A percentile compares a stretch with the other conserved stretches of the same genome.
phyloP scores from a whole-genome alignment of 1,140 invertebrate genomes.

The Drosophila gunungcola region DNA sequence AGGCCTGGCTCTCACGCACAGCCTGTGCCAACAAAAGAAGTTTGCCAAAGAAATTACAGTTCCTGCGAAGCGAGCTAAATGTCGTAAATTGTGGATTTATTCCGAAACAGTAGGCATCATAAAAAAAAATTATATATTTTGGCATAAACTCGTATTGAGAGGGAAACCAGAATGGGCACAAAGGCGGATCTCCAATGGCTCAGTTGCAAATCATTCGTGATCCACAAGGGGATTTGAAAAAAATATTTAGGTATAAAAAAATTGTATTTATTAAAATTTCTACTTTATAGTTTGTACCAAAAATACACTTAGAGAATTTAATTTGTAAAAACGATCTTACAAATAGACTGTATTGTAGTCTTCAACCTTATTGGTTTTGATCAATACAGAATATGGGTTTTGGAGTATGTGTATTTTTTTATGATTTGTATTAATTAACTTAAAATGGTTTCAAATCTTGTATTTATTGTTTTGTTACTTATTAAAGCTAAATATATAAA shows the following conservation, averaged over 20 bases:
- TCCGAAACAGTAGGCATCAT: slow-evolving; percentile 19
- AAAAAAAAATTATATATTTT: background rate
- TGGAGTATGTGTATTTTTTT: no score
- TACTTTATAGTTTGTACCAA: no score
- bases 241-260: background rate
- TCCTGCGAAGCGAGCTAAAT: slow-evolving; percentile 33
- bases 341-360: no score
- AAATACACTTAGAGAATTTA: no score
- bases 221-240: background rate
- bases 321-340: no score
- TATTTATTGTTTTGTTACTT: no score
- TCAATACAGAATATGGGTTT: no score
- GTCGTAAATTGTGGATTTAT: slow-evolving; percentile 40
- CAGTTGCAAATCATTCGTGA: background rate
- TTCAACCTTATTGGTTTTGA: no score
- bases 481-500: no score
- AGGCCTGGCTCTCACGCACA: slow-evolving; percentile 12
- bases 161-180: slow-evolving; percentile 1
- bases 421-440: no score
- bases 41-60: slow-evolving; percentile 41
- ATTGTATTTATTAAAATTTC: no score
- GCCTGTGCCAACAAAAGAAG: slow-evolving; percentile 31
- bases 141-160: slow-evolving; percentile 5
- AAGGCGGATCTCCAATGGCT: background rate
- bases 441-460: no score